phyloP scores from a whole-genome alignment of 2,113 vertebrate species.

The Nothobranchius kuhntae region DNA sequence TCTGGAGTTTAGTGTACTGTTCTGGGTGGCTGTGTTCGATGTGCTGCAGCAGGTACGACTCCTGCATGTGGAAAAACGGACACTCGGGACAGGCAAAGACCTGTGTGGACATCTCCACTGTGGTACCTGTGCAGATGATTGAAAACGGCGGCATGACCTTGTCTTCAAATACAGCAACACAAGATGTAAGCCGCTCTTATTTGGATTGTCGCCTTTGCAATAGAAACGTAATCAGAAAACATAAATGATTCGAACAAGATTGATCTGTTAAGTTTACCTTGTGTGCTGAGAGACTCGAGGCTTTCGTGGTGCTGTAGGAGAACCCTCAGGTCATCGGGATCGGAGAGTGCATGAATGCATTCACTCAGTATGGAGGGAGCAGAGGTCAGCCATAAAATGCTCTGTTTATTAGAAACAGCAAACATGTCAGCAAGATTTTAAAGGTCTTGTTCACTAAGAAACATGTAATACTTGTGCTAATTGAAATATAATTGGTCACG shows the following conservation, averaged over 20 bases:
- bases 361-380: constrained; percentile 63
- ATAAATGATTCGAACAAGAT: neutral
- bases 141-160: too few species aligned
- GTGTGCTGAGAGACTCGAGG: constrained; percentile 43
- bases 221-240: too few species aligned
- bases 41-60: constrained; percentile 66
- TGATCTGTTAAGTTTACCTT: constrained; percentile 23
- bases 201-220: too few species aligned
- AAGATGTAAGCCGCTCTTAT: too few species aligned
- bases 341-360: constrained; percentile 44
- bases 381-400: constrained; percentile 59
- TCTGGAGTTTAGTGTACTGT: constrained; percentile 45
- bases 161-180: neutral
- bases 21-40: constrained; percentile 62
- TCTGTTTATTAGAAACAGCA: constrained; percentile 26
- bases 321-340: constrained; percentile 49
- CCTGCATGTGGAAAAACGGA: constrained; percentile 70
- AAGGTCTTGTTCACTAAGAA: too few species aligned
- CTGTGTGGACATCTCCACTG: constrained; percentile 65
- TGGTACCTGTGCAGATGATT: constrained; percentile 45
- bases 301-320: constrained; percentile 65
- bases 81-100: constrained; percentile 68
- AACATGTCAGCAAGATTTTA: neutral
- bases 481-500: too few species aligned
- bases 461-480: too few species aligned